Percentiles rank a stretch among this genome's conserved stretches.
phyloP scores from a whole-genome alignment of 2,113 vertebrate species.

The Seriola quinqueradiata region DNA sequence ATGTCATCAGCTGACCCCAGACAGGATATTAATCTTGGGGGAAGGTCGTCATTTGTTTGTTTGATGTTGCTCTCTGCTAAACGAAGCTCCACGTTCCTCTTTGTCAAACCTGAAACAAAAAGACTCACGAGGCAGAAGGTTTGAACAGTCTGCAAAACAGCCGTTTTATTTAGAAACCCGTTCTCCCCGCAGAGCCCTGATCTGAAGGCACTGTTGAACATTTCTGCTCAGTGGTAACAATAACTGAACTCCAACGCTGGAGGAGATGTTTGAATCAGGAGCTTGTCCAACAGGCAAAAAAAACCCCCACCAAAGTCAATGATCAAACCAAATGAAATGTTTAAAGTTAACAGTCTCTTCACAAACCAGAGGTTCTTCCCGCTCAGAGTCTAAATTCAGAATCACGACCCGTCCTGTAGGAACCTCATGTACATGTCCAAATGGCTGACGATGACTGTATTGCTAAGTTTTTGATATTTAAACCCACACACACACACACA shows the following conservation, averaged over 20 bases:
- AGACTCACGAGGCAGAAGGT: not conserved
- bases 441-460: not conserved
- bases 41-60: no score
- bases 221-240: conserved; percentile 70
- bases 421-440: not conserved
- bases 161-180: conserved; percentile 73
- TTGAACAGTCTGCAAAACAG: conserved; percentile 53
- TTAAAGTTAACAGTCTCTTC: not conserved
- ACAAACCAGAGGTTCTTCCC: not conserved
- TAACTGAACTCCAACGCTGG: conserved; percentile 27
- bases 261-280: conserved; percentile 36
- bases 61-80: no score
- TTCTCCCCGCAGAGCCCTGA: conserved; percentile 26
- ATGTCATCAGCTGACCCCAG: no score
- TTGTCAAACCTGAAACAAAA: not conserved
- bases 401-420: not conserved
- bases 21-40: no score
- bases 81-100: not conserved
- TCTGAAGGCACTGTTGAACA: conserved; percentile 79
- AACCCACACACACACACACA: not conserved
- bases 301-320: not conserved
- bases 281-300: conserved; percentile 60
- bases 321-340: conserved; percentile 6
- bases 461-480: not conserved
- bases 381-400: no score